A percentile compares a stretch with the other conserved stretches of the same genome.
Conservation (phyloP, 1,140 invertebrate genomes). For the Oncopeltus fasciatus region DNA sequence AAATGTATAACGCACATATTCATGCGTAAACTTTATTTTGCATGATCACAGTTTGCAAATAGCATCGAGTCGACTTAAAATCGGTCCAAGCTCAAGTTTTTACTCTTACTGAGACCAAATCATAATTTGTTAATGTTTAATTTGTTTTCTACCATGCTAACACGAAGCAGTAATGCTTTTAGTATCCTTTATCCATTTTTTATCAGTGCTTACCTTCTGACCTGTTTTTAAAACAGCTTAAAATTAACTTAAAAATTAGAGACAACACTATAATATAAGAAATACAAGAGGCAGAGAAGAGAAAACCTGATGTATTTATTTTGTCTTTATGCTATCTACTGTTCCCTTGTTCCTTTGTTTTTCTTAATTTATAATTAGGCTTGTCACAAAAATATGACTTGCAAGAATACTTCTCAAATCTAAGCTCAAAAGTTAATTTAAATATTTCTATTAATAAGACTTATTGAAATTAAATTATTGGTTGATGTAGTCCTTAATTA, state of each 20-base stretch:
- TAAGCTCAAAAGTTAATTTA: too few relatives aligned
- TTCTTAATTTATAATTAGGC: too few relatives aligned
- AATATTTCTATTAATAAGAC: too few relatives aligned
- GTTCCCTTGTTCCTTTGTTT: neutral
- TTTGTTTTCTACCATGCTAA: neutral
- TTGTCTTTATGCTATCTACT: neutral
- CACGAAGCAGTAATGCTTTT: conserved; percentile 2
- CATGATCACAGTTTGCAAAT: neutral
- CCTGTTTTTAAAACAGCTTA: neutral
- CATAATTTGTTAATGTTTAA: conserved; percentile 4
- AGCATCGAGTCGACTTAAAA: conserved; percentile 2
- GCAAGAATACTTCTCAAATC: too few relatives aligned
- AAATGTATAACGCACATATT: neutral
- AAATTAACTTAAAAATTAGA: neutral
- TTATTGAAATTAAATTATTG: too few relatives aligned
- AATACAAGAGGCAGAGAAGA: too few relatives aligned
- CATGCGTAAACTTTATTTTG: too few relatives aligned
- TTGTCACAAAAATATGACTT: too few relatives aligned
- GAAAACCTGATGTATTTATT: neutral
- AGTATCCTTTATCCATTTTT: neutral
- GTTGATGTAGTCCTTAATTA: too few relatives aligned
- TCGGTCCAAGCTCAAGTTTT: conserved; percentile 8
- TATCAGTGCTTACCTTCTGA: neutral
- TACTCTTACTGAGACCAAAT: neutral
- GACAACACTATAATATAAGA: neutral